Evolutionary conservation across 2,113 vertebrate genomes (phyloP), one percentile per base, ranked within the genome.

Genomic region (Notiomystis cincta): DNA sequence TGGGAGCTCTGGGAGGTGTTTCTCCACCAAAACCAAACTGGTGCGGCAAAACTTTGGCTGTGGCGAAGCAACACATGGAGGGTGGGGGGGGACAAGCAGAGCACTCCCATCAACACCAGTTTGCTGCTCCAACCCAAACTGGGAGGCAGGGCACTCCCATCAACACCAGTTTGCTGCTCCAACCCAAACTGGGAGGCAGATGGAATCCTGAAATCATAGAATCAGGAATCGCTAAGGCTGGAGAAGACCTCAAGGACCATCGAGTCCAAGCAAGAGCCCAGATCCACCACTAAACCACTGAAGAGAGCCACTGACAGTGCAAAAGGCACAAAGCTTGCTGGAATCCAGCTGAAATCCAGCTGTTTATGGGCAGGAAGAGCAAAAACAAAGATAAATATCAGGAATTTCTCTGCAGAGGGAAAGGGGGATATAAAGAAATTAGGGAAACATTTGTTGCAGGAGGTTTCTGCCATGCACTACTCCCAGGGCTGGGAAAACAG

Each of bases 1-100:
- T 23, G 38, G 61, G 33, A 86, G 50, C 18, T 86, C 37, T 15
- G 38, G 30, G 23, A 33, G n/a, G 8, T 10, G 44, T 25, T 25
- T 51, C 81, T 53, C 33, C 53, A 47, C 53, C 13, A 5, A 69
- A 54, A 62, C 5, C 30, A 57, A 57, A 27, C 28, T 4, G 25
- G 15, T 2, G 4, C 24, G n/a, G 16, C 10, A 7, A 91, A 85
- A 62, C 13, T 2, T 0, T 23, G 45, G 18, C 3, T 0, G 31
- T 10, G 38, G 16, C 50, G 60, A 79, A 82, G 28, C 11, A 11
- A n/a, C 12, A 27, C 7, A 2, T 0, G 2, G 40, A 0, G 2
- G 57, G 44, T 6, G 13, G n/a, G 30, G 13, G n/a, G 30, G 23
- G 23, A 62, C 2, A 7, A 24, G n/a, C 35, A 53, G 50, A 10